Evolutionary conservation across 2,113 vertebrate species (phyloP), one percentile per base, ranked within the genome.

Genomic region (Leptocoma aspasia): DNA sequence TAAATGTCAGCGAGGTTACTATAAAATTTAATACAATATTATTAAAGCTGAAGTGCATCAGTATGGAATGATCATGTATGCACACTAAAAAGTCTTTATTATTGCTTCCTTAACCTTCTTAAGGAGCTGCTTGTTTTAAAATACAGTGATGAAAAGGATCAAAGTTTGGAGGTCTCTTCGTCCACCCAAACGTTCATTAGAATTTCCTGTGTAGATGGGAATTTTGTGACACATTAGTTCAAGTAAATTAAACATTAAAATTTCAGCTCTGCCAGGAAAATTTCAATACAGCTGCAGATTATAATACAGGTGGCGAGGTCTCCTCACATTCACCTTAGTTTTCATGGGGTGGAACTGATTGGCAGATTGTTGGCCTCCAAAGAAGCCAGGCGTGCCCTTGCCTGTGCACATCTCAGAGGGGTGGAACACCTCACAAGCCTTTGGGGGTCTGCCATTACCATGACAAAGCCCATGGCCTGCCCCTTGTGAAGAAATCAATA

Each of bases 251-350:
- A 95, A 82, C 93, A 87, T 93, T 89, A 86, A 93, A 76, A 94
- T 86, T 90, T 87, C 78, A 78, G 41, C 76, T 69, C 88, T 90
- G 90, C 89, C 92, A 96, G 90, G 79, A 86, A 79, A 75, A 96
- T 97, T 95, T 97, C 90, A 92, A 75, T 95, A 84, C 95, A 96
- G 96, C 95, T 97, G 96, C 52, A 61, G 85, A 92, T 96, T 95
- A 94, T 69, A 95, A 95, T 96, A 95, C 93, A 96, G 97, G 94
- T 96, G 96, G 89, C 1, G 73, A 81, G 94, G 81, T 95, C 97
- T 95, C 83, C 82, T 81, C 53, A 11, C 2, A 4, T 73, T 96
- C 94, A 93, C 94, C 93, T 93, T 94, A 2, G 54, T 80, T 96
- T 96, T 92, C 92, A 88, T 27, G 61, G 92, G 82, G 85, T 86